Conservation (phyloP, 2,113 vertebrate genomes). For the Bubalus kerabau region DNA sequence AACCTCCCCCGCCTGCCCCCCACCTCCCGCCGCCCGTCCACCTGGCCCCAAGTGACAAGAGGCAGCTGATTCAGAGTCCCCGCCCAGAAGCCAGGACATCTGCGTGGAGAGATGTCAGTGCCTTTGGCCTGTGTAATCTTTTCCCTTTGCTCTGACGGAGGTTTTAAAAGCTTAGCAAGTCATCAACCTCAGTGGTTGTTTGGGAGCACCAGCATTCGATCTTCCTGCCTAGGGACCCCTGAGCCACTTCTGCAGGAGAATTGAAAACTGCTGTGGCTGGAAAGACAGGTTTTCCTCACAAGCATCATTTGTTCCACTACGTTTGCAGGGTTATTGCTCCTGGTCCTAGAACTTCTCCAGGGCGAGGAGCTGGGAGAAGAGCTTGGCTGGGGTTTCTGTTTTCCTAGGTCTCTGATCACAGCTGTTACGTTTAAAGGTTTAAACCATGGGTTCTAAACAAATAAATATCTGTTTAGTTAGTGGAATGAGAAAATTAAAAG, state of each 20-base stretch:
- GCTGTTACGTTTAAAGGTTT: constrained; percentile 1
- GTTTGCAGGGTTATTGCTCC: fast-evolving
- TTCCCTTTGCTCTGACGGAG: background rate
- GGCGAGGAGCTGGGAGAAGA: background rate
- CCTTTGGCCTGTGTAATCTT: background rate
- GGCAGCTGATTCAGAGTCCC: background rate
- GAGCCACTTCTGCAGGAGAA: background rate
- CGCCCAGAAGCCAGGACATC: background rate
- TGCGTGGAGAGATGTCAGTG: background rate
- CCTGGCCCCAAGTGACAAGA: background rate
- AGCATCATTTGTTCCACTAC: background rate
- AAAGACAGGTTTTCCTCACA: background rate
- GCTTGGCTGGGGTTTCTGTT: background rate
- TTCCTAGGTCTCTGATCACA: constrained; percentile 4
- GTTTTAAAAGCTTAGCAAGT: background rate
- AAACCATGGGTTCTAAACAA: constrained; percentile 15
- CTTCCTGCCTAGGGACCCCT: background rate
- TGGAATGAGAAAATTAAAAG: background rate
- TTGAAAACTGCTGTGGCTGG: no score
- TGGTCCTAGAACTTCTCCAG: background rate
- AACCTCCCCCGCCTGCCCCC: fast-evolving
- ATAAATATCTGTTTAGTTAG: constrained; percentile 30
- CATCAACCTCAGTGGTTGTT: background rate
- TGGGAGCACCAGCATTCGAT: fast-evolving
- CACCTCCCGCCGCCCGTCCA: background rate